Evolutionary conservation across 2,113 vertebrate genomes (phyloP).

Genomic region (Pelobates fuscus): DNA sequence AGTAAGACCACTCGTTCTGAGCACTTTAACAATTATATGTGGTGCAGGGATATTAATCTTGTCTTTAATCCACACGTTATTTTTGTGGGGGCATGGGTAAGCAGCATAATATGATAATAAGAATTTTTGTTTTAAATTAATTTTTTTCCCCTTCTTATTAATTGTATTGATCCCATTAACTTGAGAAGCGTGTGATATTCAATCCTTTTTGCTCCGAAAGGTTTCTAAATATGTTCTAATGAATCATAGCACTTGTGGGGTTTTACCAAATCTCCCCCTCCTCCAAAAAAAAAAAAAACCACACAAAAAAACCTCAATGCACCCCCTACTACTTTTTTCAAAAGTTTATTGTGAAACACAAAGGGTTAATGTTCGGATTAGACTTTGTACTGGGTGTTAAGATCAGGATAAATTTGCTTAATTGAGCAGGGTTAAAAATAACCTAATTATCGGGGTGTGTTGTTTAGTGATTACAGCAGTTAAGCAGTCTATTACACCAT

Average conservation of each 20-base stretch:
- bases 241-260: constrained; percentile 28
- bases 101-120: neutral
- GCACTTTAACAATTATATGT: constrained; percentile 34
- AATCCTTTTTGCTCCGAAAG: no score
- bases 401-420: neutral
- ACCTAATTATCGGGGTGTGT: constrained; percentile 9
- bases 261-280: neutral
- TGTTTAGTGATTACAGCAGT: neutral
- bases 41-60: constrained; percentile 41
- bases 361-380: constrained; percentile 10
- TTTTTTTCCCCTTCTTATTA: neutral
- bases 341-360: neutral
- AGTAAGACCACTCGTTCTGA: constrained; percentile 31
- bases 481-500: neutral
- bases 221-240: neutral
- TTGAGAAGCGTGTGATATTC: no score
- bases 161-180: constrained; percentile 14
- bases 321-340: no score
- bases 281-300: neutral
- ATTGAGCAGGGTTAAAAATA: neutral
- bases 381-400: neutral
- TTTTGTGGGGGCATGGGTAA: neutral
- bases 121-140: neutral
- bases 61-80: neutral
- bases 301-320: neutral